These are phyloP conservation scores for Rostratula benghalensis DNA, from an alignment of 2,113 vertebrate species.

Conservation along the genomic window DNA sequence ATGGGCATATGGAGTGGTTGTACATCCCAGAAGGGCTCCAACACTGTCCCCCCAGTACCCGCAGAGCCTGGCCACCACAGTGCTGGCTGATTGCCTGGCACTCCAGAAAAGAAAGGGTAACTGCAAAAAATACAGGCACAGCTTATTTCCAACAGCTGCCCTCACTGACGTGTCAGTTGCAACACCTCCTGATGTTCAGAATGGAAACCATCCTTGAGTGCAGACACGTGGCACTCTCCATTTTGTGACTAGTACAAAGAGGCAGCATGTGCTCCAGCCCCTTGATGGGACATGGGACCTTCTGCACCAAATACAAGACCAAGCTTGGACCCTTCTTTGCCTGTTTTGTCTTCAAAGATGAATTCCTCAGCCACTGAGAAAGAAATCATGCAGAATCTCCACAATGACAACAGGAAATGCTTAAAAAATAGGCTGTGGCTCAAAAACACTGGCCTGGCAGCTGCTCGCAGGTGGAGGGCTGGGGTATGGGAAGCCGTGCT, in stretches of 20 bases:
- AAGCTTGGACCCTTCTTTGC: not conserved
- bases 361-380: not conserved
- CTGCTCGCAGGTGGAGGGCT: not conserved
- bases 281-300: not conserved
- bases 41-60: not conserved
- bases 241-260: not conserved
- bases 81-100: not conserved
- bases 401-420: not conserved
- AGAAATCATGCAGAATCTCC: not conserved
- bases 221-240: no score
- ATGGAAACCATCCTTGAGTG: not conserved
- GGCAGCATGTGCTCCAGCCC: not conserved
- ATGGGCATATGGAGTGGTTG: rapidly evolving
- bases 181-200: not conserved
- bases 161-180: not conserved
- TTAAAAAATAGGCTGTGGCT: not conserved
- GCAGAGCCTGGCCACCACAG: not conserved
- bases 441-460: not conserved
- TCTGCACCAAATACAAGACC: not conserved
- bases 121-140: not conserved
- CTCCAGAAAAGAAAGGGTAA: not conserved
- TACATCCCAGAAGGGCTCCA: not conserved
- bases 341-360: not conserved
- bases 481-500: rapidly evolving
- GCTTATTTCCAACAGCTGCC: not conserved